Evolutionary conservation across 2,113 vertebrate species (phyloP), one percentile per base, ranked within the genome.

Genomic region (Pseudorectes ferrugineus): DNA sequence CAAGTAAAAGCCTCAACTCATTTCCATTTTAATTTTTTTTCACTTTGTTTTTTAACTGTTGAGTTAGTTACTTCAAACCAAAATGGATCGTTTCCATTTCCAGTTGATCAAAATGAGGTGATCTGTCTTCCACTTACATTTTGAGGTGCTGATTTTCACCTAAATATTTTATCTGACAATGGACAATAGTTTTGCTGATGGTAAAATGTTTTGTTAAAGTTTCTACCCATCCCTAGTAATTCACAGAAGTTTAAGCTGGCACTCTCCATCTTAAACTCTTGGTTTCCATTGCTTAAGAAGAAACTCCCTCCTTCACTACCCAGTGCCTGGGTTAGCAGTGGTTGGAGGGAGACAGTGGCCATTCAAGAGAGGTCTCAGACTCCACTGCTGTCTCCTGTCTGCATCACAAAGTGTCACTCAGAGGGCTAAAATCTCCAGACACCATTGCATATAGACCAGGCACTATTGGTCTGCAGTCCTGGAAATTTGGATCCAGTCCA

Each of bases 1-100:
- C 77, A 62, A 94, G 71, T 75, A 93, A 95, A 93, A 92, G 70
- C 87, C 77, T 95, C 80, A 40, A 25, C 67, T 92, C 3, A 42
- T 92, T 95, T 73, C 82, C 66, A 82, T 94, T 92, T 85, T 43
- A 75, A 20, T 74, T 87, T 81, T 78, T 94, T 84, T 94, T 62
- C 11, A 10, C 15, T 71, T 89, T 77, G 42, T 58, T 80, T 71
- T 86, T 93, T 63, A 93, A 45, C 74, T 83, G 25, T 82, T 68
- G 49, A 73, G 58, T 88, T 89, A 35, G 55, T 74, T 70, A 31
- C 36, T 87, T 81, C 65, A 55, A 87, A 95, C 33, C 17, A 52
- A 66, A 95, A 55, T 28, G 19, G 42, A 73, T 76, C 1, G 0
- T 35, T 93, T 79, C n/a, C 74, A 14, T 38, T 93, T 85, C 31